Conservation (phyloP, 1,140 invertebrate genomes). For the Pseudomyrmex flavicornis region DNA sequence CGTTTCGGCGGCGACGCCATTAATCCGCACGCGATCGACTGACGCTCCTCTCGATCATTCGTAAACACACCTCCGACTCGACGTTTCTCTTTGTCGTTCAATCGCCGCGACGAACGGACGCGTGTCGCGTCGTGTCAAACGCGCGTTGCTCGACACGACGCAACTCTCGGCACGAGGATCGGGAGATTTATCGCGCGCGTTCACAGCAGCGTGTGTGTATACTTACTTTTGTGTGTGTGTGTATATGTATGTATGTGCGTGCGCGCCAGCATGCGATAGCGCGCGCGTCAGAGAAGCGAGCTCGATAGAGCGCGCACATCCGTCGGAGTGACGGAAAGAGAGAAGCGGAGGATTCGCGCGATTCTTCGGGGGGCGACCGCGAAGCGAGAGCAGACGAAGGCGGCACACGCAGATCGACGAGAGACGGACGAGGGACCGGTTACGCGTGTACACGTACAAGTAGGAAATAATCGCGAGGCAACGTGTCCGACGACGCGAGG, state of each 20-base stretch:
- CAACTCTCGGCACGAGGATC: slow-evolving; percentile 6
- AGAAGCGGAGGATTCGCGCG: slow-evolving; percentile 14
- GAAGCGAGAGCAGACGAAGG: neutral
- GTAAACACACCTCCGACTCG: neutral
- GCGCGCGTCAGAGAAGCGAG: slow-evolving; percentile 16
- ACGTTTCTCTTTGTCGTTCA: neutral
- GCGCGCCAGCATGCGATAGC: neutral
- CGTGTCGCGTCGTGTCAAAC: neutral
- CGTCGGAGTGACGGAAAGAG: neutral
- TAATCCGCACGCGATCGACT: slow-evolving; percentile 44
- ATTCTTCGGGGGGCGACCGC: neutral
- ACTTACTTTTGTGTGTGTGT: neutral
- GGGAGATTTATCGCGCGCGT: slow-evolving; percentile 40
- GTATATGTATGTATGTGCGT: neutral
- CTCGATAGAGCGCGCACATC: slow-evolving; percentile 40
- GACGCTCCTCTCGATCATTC: slow-evolving; percentile 30
- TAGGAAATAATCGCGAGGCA: slow-evolving; percentile 2
- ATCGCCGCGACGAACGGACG: neutral
- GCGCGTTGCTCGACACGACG: neutral
- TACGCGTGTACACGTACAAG: too few relatives aligned
- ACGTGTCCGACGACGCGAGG: neutral
- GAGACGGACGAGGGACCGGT: too few relatives aligned
- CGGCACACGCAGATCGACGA: neutral
- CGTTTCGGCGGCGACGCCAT: slow-evolving; percentile 44
- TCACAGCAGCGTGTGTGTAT: neutral